Percentiles rank a stretch among this genome's conserved stretches.
Evolutionary conservation across 2,797 vertebrate genomes (phyloP).

Genomic region (Bovichtus diacanthus): DNA sequence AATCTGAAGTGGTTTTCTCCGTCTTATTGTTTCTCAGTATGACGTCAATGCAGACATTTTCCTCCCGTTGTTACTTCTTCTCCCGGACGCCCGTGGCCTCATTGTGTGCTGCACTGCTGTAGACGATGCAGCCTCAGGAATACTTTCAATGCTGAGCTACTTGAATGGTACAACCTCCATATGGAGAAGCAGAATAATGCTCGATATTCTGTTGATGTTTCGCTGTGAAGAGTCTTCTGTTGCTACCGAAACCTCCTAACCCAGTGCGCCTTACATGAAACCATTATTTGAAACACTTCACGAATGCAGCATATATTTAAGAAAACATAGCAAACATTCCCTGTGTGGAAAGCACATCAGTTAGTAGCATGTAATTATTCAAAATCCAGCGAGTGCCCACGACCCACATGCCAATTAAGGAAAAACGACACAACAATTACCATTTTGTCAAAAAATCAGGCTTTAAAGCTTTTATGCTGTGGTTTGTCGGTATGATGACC

Average conservation of each 20-base stretch:
- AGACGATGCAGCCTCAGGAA: neutral
- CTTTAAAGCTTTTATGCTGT: neutral
- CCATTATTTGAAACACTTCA: neutral
- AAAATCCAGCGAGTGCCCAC: neutral
- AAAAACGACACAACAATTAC: neutral
- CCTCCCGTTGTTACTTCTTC: neutral
- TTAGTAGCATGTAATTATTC: neutral
- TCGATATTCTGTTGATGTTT: no score
- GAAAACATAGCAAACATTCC: neutral
- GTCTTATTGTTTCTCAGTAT: conserved; percentile 42
- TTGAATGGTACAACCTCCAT: neutral
- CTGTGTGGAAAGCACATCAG: conserved; percentile 4
- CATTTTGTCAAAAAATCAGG: neutral
- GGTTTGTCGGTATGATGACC: neutral
- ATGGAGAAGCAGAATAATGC: neutral
- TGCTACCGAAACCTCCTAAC: neutral
- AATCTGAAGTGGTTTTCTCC: conserved; percentile 30
- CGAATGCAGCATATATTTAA: neutral
- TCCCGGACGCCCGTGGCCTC: neutral
- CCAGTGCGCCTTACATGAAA: neutral
- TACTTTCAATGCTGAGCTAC: conserved; percentile 8
- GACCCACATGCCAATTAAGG: neutral
- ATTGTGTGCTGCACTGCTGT: conserved; percentile 3
- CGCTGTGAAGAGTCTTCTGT: neutral
- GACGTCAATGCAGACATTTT: conserved; percentile 7